Percentiles rank a stretch among this genome's conserved stretches.
phyloP scores from a whole-genome alignment of 2,113 vertebrate species.

The Gyps fulvus region DNA sequence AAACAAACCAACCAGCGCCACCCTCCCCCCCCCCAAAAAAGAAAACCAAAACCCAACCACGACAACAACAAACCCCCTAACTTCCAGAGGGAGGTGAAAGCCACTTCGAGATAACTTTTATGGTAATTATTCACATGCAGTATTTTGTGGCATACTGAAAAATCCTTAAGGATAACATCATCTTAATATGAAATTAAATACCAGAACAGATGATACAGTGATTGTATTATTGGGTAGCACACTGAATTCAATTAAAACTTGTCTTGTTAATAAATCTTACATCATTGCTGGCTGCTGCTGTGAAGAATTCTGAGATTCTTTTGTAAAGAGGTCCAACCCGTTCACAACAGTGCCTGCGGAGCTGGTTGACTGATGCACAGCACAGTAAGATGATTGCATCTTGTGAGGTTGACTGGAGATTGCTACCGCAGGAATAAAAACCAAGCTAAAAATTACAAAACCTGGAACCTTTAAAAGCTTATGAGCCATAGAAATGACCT shows the following conservation, averaged over 20 bases:
- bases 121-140: background rate
- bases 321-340: background rate
- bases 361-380: background rate
- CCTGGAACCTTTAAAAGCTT: background rate
- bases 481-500: background rate
- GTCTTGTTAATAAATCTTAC: background rate
- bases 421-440: background rate
- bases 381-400: background rate
- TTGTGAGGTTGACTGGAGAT: background rate
- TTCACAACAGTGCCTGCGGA: background rate
- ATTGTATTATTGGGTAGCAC: background rate
- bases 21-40: background rate
- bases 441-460: background rate
- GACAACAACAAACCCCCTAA: background rate
- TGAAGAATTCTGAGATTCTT: background rate
- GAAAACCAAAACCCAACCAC: background rate
- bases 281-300: background rate
- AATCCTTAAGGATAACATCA: background rate
- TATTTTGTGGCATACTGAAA: background rate
- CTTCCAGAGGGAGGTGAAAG: background rate
- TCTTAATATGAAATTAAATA: constrained; percentile 6
- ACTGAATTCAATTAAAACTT: constrained; percentile 5
- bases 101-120: background rate
- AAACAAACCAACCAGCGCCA: background rate
- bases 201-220: background rate